Percentiles rank a stretch among this genome's conserved stretches.
These are phyloP conservation scores for Battus philenor DNA, from an alignment of 1,140 invertebrate genomes.

Conservation along the genomic window DNA sequence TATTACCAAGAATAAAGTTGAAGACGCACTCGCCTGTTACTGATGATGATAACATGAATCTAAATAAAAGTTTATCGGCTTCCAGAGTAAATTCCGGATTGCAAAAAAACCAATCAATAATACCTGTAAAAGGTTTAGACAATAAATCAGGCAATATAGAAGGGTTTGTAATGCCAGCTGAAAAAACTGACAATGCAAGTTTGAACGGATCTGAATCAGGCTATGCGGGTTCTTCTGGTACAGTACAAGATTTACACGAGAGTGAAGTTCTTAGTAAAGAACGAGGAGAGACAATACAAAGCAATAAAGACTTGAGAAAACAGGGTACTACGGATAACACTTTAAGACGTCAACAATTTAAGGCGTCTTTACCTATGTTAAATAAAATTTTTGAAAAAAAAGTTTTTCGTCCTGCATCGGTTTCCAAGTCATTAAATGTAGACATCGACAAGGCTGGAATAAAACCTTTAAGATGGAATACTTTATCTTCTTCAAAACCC, in stretches of 20 bases:
- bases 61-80: no score
- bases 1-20: not conserved
- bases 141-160: no score
- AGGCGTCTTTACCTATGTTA: constrained; percentile 28
- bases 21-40: not conserved
- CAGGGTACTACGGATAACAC: constrained; percentile 1
- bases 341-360: constrained; percentile 22
- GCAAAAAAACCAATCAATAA: no score
- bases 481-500: constrained; percentile 30
- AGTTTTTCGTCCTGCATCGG: constrained; percentile 29
- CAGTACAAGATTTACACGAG: constrained; percentile 34
- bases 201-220: constrained; percentile 52
- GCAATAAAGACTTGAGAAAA: constrained; percentile 14
- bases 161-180: constrained; percentile 5
- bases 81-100: no score
- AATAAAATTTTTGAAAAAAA: constrained; percentile 25
- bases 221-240: constrained; percentile 46
- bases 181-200: constrained; percentile 42
- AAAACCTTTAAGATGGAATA: constrained; percentile 44
- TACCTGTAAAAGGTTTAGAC: no score
- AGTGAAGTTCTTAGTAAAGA: constrained; percentile 17
- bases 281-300: not conserved
- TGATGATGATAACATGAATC: no score
- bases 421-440: constrained; percentile 22
- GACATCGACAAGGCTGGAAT: constrained; percentile 18